Evolutionary conservation across 1,140 invertebrate genomes (phyloP), one percentile per base, ranked within the genome.

Genomic region (Acromyrmex echinatior): DNA sequence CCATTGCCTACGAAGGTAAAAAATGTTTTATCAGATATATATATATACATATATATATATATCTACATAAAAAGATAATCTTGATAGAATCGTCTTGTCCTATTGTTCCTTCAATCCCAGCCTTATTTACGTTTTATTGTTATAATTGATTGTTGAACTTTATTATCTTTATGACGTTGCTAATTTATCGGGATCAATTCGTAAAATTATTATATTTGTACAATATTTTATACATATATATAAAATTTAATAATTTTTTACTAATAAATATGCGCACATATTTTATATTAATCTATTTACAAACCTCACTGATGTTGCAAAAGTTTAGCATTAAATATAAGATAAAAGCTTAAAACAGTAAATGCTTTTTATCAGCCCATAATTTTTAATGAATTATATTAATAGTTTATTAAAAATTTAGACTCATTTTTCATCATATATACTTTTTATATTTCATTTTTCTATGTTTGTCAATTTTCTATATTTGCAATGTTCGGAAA

Each of bases 1-100:
- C 88, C 93, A 95, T 92, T 97, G 97, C 90, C 96, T 97, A 87
- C 94, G 94, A 85, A 95, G 94, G 96, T 97, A 87, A 68, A 78
- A 25, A 70, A 25, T 77, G 7, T 82, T 62, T 63, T 70, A 45
- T 66, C 45, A 70, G 14, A 68, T 58, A 39, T 68, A 68, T 21
- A 68, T 45, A 39, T 21, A 35, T 78, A 18, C 3, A 31, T 62
- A 58, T 78, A 18, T 68, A 58, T 79, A 79, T 70, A 53, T n/a
- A 45, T 45, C 35, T 12, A 45, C 56, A 68, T 76, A 81, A 18
- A 70, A 68, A 70, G 31, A 79, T 84, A 45, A 82, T 82, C 53
- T 82, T 82, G 53, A 82, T 74, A 82, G 65, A 81, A 74, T n/a
- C 1, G 5, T 62, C 21, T 60, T 73, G 25, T 82, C 39, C 53